A percentile compares a stretch with the other conserved stretches of the same genome.
These are phyloP conservation scores for Haplochromis vanheusdeni DNA, from an alignment of 2,113 vertebrate genomes.

Conservation along the genomic window DNA sequence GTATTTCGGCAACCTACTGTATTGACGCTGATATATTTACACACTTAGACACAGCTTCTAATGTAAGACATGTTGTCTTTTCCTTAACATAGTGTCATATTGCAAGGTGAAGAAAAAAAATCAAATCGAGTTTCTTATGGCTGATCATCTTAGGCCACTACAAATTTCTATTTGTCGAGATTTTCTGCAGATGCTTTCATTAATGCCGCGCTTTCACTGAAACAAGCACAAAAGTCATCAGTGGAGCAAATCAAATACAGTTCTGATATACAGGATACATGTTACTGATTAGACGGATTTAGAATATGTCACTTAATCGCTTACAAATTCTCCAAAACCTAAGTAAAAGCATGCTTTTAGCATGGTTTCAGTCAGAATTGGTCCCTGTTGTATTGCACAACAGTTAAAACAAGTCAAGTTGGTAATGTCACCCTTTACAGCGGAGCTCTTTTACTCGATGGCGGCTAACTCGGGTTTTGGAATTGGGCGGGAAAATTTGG, in stretches of 20 bases:
- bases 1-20: conserved; percentile 63
- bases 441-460: conserved; percentile 40
- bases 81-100: conserved; percentile 34
- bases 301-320: conserved; percentile 20
- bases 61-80: conserved; percentile 47
- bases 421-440: conserved; percentile 50
- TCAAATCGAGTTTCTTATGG: background rate
- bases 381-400: conserved; percentile 67
- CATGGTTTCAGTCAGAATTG: conserved; percentile 70
- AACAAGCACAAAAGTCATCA: conserved; percentile 30
- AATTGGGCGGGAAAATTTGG: conserved; percentile 12
- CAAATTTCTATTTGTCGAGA: conserved; percentile 33
- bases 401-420: conserved; percentile 55
- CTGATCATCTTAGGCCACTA: conserved; percentile 29
- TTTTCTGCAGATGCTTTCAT: conserved; percentile 27
- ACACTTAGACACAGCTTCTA: conserved; percentile 48
- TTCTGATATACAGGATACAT: conserved; percentile 38
- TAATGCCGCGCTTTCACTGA: conserved; percentile 32
- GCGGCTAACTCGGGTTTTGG: conserved; percentile 25
- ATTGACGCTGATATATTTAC: conserved; percentile 60
- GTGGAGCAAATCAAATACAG: conserved; percentile 39
- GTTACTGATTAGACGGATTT: conserved; percentile 27
- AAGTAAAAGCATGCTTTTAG: conserved; percentile 49
- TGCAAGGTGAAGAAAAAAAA: conserved; percentile 17
- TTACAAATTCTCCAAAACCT: conserved; percentile 30